Base-by-base conservation (phyloP, 2,113 vertebrate species). In the Montifringilla adamsi region DNA sequence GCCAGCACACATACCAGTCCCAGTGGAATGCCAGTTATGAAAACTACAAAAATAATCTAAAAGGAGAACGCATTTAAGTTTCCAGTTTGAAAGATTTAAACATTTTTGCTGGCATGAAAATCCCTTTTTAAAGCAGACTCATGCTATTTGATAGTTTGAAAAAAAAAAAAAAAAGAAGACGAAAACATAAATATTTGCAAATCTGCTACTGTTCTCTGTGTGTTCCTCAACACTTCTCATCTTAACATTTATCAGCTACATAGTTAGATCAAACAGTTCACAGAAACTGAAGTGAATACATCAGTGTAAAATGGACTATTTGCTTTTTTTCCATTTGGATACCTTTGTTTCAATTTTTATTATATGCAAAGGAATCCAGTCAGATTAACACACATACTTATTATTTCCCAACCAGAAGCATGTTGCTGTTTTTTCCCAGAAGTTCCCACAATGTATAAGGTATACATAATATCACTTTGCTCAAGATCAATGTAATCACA, bases 111-210 rank as follows among this genome's bases (percentile, higher is more conserved):
- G 35, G 66, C 37, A 67, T 70, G 30, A 83, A 95, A 80, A 52
- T 83, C 15, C 39, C 44, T 73, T 50, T 77, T 88, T 74, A 95
- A 88, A 84, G 84, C 47, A 91, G 39, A 55, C 11, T 58, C 15
- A 28, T 37, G 33, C 16, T 28, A 5, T 70, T 69, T 90, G 82
- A 90, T 91, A 91, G 43, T 70, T 90, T 83, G 37, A 76, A 90
- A 69, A 6, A 74, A 70, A 70, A 74, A 74, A 74, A 21, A 41
- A 60, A 13, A 9, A 13, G 63, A 53, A 56, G 26, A 94, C 0
- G 3, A 79, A 93, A 96, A 82, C 24, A 95, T 94, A 94, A 96
- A 95, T 95, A 95, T 93, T 95, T 94, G 79, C 93, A 93, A 94
- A 87, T 78, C 55, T 83, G 49, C 50, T 93, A 52, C 63, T 67